phyloP scores from a whole-genome alignment of 2,113 vertebrate genomes.

The Tor tambroides region DNA sequence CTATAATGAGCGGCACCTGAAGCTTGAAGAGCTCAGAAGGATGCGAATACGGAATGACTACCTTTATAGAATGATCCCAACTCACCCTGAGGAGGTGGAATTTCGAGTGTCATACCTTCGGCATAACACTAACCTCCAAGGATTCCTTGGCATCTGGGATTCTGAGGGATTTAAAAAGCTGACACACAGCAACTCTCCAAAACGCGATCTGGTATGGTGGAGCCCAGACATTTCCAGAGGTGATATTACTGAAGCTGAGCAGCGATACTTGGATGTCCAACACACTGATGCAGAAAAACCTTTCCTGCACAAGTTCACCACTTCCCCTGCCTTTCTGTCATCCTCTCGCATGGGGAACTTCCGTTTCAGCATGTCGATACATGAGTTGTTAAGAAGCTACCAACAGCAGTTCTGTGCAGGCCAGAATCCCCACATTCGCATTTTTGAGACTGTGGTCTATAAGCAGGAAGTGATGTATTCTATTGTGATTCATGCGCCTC shows the following conservation, averaged over 20 bases:
- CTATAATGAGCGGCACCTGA: neutral
- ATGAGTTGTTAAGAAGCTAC: neutral
- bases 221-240: neutral
- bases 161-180: conserved; percentile 16
- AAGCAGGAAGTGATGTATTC: conserved; percentile 32
- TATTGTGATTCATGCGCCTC: neutral
- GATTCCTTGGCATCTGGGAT: conserved; percentile 19
- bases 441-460: conserved; percentile 32
- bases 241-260: neutral
- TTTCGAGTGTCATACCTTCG: conserved; percentile 7
- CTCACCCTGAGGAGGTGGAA: neutral
- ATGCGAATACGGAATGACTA: neutral
- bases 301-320: conserved; percentile 41
- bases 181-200: neutral
- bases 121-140: conserved; percentile 25
- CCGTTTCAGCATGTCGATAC: neutral
- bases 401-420: neutral
- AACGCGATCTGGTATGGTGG: conserved; percentile 28
- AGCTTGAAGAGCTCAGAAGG: neutral
- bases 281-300: neutral
- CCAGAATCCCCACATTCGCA: neutral
- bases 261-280: neutral
- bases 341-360: conserved; percentile 19
- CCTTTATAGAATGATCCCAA: neutral
- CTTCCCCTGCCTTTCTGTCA: conserved; percentile 16